phyloP scores from a whole-genome alignment of 2,797 vertebrate species.

The Hemibagrus guttatus region DNA sequence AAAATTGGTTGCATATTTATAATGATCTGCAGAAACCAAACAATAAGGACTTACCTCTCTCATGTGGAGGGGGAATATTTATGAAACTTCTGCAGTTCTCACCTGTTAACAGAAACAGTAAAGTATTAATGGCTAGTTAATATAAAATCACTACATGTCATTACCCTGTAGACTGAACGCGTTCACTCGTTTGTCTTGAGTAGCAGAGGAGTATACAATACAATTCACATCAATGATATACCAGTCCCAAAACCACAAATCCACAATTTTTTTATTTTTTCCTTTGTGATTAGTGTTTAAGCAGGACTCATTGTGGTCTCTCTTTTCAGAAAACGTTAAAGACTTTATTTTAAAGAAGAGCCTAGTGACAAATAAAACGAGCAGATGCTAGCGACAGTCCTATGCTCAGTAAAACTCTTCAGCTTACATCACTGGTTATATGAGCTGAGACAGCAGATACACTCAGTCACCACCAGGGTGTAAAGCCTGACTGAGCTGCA shows the following conservation, averaged over 20 bases:
- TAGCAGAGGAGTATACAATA: not conserved
- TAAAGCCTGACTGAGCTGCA: not conserved
- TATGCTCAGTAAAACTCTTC: not conserved
- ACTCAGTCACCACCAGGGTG: not conserved
- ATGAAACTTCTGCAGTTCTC: conserved; percentile 89
- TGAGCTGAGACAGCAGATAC: not conserved
- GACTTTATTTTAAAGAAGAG: conserved; percentile 8
- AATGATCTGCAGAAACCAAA: conserved; percentile 16
- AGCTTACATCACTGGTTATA: conserved; percentile 7
- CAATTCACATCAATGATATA: conserved; percentile 1
- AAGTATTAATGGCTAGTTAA: not conserved
- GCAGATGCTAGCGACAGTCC: not conserved
- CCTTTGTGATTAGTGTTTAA: not conserved
- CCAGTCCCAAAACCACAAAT: not conserved
- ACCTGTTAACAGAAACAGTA: conserved; percentile 70
- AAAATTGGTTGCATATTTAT: not conserved
- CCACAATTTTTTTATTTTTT: not conserved
- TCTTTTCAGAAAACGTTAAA: not conserved
- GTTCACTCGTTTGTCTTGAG: not conserved
- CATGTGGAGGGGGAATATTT: conserved; percentile 81
- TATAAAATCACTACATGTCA: not conserved
- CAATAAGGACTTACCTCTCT: conserved; percentile 77
- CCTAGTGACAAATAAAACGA: not conserved
- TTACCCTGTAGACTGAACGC: not conserved
- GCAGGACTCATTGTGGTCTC: not conserved